Conservation (phyloP, 1,140 invertebrate species). For the Solenopsis fugax region DNA sequence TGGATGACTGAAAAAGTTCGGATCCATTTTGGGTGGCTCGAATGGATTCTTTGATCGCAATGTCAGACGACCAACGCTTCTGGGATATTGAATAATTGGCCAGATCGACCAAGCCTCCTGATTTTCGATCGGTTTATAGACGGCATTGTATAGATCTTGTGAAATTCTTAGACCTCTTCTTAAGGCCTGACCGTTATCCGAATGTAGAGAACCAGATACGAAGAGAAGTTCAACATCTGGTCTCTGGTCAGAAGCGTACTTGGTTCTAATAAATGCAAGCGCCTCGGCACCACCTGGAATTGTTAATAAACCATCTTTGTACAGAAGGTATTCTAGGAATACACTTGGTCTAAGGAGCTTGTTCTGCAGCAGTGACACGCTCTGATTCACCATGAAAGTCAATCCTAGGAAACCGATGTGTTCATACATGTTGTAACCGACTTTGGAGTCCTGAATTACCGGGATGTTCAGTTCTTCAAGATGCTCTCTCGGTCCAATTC, state of each 20-base stretch:
- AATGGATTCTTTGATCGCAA: constrained; percentile 91
- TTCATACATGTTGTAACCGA: constrained; percentile 91
- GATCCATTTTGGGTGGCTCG: constrained; percentile 91
- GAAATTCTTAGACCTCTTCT: constrained; percentile 87
- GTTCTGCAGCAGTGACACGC: constrained; percentile 78
- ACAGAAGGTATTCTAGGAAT: constrained; percentile 84
- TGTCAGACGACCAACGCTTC: constrained; percentile 90
- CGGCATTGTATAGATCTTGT: constrained; percentile 88
- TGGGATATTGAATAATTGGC: constrained; percentile 92
- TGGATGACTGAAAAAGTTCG: constrained; percentile 91
- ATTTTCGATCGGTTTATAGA: constrained; percentile 88
- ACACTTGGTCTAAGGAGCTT: constrained; percentile 65
- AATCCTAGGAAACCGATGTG: constrained; percentile 91
- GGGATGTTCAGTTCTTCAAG: constrained; percentile 90
- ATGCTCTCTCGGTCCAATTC: constrained; percentile 90
- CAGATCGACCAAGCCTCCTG: constrained; percentile 90
- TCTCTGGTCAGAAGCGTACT: constrained; percentile 84
- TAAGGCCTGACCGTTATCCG: constrained; percentile 89
- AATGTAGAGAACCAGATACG: constrained; percentile 86
- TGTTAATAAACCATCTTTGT: constrained; percentile 85
- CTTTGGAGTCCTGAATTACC: constrained; percentile 89
- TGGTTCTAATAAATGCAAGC: constrained; percentile 86
- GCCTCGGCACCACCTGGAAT: constrained; percentile 87
- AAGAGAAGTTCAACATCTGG: constrained; percentile 88
- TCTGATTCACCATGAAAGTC: constrained; percentile 87